phyloP scores from a whole-genome alignment of 2,888 invertebrate species.

The Pilophorus perplexus region DNA sequence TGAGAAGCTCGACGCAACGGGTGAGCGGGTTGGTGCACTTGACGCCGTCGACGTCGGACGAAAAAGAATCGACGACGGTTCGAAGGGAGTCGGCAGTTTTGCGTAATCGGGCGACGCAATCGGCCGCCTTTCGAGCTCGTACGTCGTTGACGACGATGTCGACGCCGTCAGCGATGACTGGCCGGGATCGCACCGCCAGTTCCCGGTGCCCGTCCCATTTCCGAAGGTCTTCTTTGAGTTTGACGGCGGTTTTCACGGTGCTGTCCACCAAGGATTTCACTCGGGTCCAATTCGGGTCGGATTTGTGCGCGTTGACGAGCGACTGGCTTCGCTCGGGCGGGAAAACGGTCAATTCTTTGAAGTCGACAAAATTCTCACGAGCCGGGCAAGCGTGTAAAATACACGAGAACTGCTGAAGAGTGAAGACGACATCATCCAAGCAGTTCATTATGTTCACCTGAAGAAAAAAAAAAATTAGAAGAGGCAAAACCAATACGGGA shows the following conservation, averaged over 20 bases:
- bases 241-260: constrained; percentile 46
- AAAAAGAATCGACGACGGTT: constrained; percentile 33
- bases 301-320: constrained; percentile 50
- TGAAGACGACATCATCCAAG: constrained; percentile 57
- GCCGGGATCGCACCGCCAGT: neutral
- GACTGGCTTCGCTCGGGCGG: constrained; percentile 45
- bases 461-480: constrained; percentile 49
- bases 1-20: constrained; percentile 52
- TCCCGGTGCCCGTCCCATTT: constrained; percentile 40
- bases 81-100: constrained; percentile 52
- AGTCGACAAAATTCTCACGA: constrained; percentile 49
- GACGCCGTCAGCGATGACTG: neutral
- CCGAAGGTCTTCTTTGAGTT: constrained; percentile 48
- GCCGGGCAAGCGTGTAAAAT: constrained; percentile 64
- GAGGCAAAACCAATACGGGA: neutral
- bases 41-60: constrained; percentile 9
- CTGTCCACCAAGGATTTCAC: constrained; percentile 49
- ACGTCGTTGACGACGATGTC: constrained; percentile 11
- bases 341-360: constrained; percentile 44
- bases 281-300: constrained; percentile 49
- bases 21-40: constrained; percentile 52
- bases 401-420: constrained; percentile 67
- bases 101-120: constrained; percentile 51
- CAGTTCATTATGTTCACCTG: constrained; percentile 55
- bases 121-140: constrained; percentile 50